Conservation (phyloP, 2,797 vertebrate genomes). For the Micrastur ruficollis region DNA sequence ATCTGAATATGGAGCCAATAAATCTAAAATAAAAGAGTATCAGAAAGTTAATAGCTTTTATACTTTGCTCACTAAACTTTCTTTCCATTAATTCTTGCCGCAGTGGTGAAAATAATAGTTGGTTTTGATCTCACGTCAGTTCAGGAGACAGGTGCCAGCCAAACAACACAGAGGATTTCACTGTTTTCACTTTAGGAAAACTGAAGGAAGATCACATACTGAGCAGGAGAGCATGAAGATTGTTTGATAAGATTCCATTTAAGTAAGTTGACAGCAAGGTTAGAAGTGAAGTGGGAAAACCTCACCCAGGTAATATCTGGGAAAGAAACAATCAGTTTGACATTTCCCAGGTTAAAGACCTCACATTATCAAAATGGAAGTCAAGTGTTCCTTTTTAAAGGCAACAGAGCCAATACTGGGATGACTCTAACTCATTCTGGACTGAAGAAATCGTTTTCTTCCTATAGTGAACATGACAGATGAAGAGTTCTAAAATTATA, state of each 20-base stretch:
- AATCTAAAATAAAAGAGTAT: neutral
- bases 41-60: neutral
- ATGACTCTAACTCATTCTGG: neutral
- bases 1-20: neutral
- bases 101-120: neutral
- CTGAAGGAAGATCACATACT: neutral
- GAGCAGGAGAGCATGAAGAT: neutral
- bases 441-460: neutral
- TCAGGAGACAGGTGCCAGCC: neutral
- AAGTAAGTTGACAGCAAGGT: conserved; percentile 26
- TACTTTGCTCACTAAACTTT: neutral
- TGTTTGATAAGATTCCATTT: conserved; percentile 43
- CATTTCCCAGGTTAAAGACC: conserved; percentile 31
- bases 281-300: conserved; percentile 15
- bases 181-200: conserved; percentile 4
- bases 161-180: neutral
- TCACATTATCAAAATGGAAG: conserved; percentile 22
- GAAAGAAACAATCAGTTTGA: conserved; percentile 25
- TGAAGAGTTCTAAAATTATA: neutral
- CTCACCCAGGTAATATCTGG: neutral
- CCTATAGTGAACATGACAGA: neutral
- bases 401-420: neutral
- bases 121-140: neutral
- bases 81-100: neutral
- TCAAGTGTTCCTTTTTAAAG: neutral